Conservation (phyloP, 2,888 invertebrate genomes). For the Lacanobia oleracea region DNA sequence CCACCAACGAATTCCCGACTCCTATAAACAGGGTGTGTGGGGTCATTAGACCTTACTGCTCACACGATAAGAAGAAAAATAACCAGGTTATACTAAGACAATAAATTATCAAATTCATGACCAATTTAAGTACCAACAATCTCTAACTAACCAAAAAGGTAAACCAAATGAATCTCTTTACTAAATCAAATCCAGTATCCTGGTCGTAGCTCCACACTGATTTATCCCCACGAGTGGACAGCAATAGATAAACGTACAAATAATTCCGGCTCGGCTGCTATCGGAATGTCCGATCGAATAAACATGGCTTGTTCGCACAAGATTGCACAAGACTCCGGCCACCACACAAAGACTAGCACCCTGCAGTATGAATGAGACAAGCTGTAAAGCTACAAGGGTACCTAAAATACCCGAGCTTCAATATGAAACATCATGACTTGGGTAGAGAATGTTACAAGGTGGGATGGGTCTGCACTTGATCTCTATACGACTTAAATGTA, state of each 20-base stretch:
- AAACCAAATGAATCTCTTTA: background rate
- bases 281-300: constrained; percentile 63
- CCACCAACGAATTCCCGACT: too few species aligned
- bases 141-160: background rate
- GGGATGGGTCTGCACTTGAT: background rate
- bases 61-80: too few species aligned
- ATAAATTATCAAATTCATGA: background rate
- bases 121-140: background rate
- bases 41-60: too few species aligned
- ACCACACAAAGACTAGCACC: constrained; percentile 31
- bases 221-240: constrained; percentile 51
- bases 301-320: constrained; percentile 63
- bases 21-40: too few species aligned
- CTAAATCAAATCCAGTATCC: constrained; percentile 16
- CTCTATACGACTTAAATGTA: background rate
- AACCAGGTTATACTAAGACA: too few species aligned
- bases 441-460: background rate
- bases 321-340: constrained; percentile 57
- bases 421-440: background rate
- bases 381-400: background rate
- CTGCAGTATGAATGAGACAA: constrained; percentile 37
- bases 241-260: constrained; percentile 58
- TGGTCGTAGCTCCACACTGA: constrained; percentile 37
- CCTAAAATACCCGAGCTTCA: background rate
- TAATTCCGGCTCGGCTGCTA: constrained; percentile 48